Evolutionary conservation across 2,797 vertebrate genomes (phyloP).

Genomic region (Hypotaenidia philippensis): DNA sequence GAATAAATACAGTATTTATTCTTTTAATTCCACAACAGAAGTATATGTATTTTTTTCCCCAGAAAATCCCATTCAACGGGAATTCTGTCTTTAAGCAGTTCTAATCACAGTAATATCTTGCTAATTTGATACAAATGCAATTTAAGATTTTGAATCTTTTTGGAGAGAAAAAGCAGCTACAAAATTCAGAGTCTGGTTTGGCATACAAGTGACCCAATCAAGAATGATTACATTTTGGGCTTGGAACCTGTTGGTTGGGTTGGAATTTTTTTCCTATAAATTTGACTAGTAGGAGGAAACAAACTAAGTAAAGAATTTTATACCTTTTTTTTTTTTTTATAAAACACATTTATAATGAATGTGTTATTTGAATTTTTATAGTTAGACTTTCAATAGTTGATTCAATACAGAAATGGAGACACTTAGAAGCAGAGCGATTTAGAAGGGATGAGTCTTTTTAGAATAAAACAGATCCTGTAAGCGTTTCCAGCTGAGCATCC

Average conservation of each 20-base stretch:
- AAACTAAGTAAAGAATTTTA: neutral
- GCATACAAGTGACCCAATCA: neutral
- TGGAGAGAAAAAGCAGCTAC: neutral
- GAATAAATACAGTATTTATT: neutral
- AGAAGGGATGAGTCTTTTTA: neutral
- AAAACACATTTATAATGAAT: neutral
- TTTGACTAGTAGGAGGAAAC: neutral
- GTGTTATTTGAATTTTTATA: neutral
- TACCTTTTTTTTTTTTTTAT: neutral
- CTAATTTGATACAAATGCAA: neutral
- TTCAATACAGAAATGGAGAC: neutral
- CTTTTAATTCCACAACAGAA: neutral
- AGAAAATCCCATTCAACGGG: neutral
- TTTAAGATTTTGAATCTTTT: neutral
- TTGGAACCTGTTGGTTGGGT: neutral
- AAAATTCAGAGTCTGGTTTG: neutral
- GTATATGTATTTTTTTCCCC: neutral
- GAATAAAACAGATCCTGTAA: neutral
- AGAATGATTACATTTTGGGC: neutral
- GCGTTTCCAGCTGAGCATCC: neutral
- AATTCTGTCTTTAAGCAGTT: neutral
- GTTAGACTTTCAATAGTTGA: neutral
- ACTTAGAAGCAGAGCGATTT: neutral
- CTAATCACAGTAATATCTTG: neutral
- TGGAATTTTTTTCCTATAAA: neutral